phyloP scores from a whole-genome alignment of 2,888 invertebrate species.

The Drosophila mayaguana region DNA sequence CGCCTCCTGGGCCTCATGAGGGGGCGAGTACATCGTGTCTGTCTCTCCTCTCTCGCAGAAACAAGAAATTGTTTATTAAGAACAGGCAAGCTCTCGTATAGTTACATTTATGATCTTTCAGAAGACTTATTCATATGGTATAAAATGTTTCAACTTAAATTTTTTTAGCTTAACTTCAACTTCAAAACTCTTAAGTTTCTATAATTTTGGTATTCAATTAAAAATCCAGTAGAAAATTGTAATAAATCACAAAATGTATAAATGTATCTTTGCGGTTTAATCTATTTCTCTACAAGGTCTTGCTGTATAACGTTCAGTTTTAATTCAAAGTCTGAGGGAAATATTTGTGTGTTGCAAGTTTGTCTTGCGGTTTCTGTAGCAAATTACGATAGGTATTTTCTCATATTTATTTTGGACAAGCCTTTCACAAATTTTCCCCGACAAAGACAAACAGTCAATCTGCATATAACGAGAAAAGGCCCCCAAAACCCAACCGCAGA shows the following conservation, averaged over 20 bases:
- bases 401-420: conserved; percentile 70
- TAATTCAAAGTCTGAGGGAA: conserved; percentile 19
- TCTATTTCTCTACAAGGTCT: conserved; percentile 1
- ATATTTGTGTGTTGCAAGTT: conserved; percentile 24
- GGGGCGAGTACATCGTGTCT: background rate
- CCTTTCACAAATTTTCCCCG: conserved; percentile 71
- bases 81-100: background rate
- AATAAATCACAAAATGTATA: background rate
- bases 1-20: background rate
- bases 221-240: background rate
- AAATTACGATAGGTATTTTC: conserved; percentile 68
- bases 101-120: background rate
- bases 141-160: background rate
- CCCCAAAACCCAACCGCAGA: conserved; percentile 61
- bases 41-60: background rate
- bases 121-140: background rate
- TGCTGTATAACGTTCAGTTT: conserved; percentile 24
- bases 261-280: background rate
- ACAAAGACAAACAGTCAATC: conserved; percentile 32
- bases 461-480: conserved; percentile 56
- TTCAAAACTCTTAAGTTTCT: background rate
- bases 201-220: background rate
- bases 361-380: conserved; percentile 59
- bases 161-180: background rate
- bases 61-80: background rate